Base-by-base conservation (phyloP, 2,797 vertebrate genomes). In the Liparis tanakae region DNA sequence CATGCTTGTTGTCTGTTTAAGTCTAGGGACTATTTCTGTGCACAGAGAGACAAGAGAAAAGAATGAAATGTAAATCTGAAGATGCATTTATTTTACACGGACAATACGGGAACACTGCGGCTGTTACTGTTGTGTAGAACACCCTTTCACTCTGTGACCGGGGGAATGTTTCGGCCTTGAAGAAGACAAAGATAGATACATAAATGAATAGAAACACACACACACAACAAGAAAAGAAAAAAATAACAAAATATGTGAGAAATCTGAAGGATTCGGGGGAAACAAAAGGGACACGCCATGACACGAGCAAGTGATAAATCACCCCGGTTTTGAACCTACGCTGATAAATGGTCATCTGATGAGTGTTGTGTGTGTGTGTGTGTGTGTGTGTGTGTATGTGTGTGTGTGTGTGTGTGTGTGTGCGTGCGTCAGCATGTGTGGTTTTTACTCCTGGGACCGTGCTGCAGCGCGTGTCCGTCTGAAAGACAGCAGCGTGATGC, bases 301-400 rank as follows among this genome's bases (percentile, higher is more conserved):
- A 84, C 48, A 72, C 83, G 43, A 68, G 69, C 10, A n/a, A 39
- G 25, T 63, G 54, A 85, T 86, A 71, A 87, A 91, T 90, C 77
- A 81, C 59, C 46, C 57, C 63, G 39, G 39, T 84, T 83, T 67
- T 72, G 70, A 85, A 67, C 72, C 70, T 67, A 67, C 7, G 2
- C 44, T 89, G 82, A 89, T 85, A 65, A 87, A 90, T 87, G 79
- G 56, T 82, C 70, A 80, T 80, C 67, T 80, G 79, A 87, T 87
- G 79, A 82, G 10, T 15, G n/a, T n/a, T n/a, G n/a, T n/a, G n/a
- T n/a, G n/a, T n/a, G n/a, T n/a, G n/a, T n/a, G n/a, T n/a, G n/a
- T n/a, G n/a, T n/a, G n/a, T n/a, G n/a, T n/a, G n/a, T n/a, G 9
- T 63, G 15, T 36, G 63, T 65, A 69, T 84, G 64, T 58, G 55